Percentiles rank a stretch among this genome's conserved stretches.
Evolutionary conservation across 2,888 invertebrate genomes (phyloP).

Genomic region (Drosophila macrospina): DNA sequence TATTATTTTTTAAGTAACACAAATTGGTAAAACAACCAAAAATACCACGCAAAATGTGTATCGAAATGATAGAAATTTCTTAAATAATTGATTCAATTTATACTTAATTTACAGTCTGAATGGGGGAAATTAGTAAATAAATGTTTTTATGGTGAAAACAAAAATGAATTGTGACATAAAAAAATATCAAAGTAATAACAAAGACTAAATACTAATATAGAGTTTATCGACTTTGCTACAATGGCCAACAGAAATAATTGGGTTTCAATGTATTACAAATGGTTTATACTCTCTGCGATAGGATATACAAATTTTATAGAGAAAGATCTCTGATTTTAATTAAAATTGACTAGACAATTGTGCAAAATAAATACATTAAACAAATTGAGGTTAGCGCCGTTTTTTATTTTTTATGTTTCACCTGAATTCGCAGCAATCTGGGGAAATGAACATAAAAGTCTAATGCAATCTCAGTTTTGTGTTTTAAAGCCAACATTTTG

Average conservation of each 20-base stretch:
- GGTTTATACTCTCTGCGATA: background rate
- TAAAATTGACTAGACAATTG: slow-evolving; percentile 21
- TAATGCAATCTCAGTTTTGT: slow-evolving; percentile 32
- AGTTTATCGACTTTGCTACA: too few species aligned
- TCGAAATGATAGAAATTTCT: background rate
- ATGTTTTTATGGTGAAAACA: background rate
- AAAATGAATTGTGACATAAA: background rate
- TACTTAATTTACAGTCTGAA: background rate
- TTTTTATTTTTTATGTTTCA: slow-evolving; percentile 1
- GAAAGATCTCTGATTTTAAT: slow-evolving; percentile 15
- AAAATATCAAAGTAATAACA: too few species aligned
- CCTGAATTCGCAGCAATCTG: slow-evolving; percentile 23
- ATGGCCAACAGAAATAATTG: too few species aligned
- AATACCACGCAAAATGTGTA: background rate
- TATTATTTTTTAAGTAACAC: slow-evolving; percentile 33
- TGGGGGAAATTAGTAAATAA: background rate
- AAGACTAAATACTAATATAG: too few species aligned
- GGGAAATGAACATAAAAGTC: slow-evolving; percentile 32
- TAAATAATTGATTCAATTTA: slow-evolving; percentile 5
- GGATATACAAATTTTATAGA: background rate
- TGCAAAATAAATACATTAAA: slow-evolving; percentile 15
- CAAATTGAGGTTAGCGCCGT: slow-evolving; percentile 17
- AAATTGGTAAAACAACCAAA: background rate
- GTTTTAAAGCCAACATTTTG: slow-evolving; percentile 48
- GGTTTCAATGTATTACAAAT: too few species aligned